Percentiles rank a stretch among this genome's conserved stretches.
Conservation (phyloP, 2,113 vertebrate genomes). For the Ammospiza caudacuta region DNA sequence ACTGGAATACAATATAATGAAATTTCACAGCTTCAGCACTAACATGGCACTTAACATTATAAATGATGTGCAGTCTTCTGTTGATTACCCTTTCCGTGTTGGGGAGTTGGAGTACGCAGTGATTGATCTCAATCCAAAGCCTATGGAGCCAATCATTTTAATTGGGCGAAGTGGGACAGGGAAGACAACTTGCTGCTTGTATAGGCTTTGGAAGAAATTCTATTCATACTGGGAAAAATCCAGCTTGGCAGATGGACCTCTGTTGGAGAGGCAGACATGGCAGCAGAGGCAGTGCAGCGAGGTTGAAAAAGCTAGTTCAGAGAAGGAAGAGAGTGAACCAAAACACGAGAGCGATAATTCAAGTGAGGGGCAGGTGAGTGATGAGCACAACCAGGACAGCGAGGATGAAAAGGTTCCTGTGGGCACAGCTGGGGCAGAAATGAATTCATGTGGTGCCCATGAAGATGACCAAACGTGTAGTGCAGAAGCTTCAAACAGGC, state of each 20-base stretch:
- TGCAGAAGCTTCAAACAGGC: background rate
- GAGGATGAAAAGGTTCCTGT: background rate
- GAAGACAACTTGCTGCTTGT: slow-evolving; percentile 84
- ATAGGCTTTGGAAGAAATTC: slow-evolving; percentile 83
- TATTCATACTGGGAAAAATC: slow-evolving; percentile 78
- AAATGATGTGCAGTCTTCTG: slow-evolving; percentile 67
- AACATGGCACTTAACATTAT: slow-evolving; percentile 83
- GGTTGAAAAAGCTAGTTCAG: background rate
- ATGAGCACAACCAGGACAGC: background rate
- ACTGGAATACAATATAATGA: slow-evolving; percentile 82
- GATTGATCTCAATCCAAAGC: slow-evolving; percentile 80
- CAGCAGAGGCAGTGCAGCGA: slow-evolving; percentile 44
- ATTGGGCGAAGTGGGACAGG: slow-evolving; percentile 83
- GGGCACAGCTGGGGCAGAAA: background rate
- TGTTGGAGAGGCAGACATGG: slow-evolving; percentile 73
- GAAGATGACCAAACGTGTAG: background rate
- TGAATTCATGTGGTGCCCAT: background rate
- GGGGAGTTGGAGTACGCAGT: slow-evolving; percentile 80
- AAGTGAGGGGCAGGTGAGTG: background rate
- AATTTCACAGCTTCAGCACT: slow-evolving; percentile 86
- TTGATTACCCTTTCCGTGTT: slow-evolving; percentile 84
- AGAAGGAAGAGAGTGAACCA: background rate
- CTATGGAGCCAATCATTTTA: slow-evolving; percentile 80
- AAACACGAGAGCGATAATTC: background rate
- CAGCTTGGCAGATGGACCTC: slow-evolving; percentile 62